Conservation (phyloP, 2,113 vertebrate species). For the Lonchura striata region DNA sequence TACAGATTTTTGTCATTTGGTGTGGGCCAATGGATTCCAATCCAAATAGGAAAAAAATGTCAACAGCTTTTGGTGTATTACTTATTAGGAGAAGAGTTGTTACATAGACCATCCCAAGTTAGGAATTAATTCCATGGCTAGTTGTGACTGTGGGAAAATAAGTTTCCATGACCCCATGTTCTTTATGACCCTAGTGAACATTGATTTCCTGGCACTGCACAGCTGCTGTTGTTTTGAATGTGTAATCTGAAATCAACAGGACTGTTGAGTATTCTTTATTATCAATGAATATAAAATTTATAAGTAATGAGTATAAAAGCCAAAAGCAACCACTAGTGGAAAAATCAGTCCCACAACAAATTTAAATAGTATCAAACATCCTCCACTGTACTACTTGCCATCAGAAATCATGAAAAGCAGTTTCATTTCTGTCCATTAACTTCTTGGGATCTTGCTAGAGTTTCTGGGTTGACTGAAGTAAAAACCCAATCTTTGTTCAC, state of each 20-base stretch:
- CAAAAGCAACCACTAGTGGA: neutral
- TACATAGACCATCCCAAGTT: neutral
- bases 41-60: neutral
- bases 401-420: neutral
- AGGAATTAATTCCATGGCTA: neutral
- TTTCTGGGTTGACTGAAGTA: neutral
- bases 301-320: neutral
- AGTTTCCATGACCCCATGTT: neutral
- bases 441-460: neutral
- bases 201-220: neutral
- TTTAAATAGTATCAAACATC: neutral
- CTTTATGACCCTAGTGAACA: neutral
- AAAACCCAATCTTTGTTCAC: neutral
- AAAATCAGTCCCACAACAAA: neutral
- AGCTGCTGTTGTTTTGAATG: neutral
- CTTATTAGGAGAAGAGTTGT: neutral
- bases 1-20: neutral
- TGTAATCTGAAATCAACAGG: neutral
- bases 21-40: neutral
- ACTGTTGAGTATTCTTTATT: neutral
- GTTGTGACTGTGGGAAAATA: neutral
- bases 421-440: neutral
- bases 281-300: neutral
- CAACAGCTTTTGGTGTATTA: neutral
- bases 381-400: rapidly evolving